Evolutionary conservation across 2,113 vertebrate genomes (phyloP).

Genomic region (Catharus minimus): DNA sequence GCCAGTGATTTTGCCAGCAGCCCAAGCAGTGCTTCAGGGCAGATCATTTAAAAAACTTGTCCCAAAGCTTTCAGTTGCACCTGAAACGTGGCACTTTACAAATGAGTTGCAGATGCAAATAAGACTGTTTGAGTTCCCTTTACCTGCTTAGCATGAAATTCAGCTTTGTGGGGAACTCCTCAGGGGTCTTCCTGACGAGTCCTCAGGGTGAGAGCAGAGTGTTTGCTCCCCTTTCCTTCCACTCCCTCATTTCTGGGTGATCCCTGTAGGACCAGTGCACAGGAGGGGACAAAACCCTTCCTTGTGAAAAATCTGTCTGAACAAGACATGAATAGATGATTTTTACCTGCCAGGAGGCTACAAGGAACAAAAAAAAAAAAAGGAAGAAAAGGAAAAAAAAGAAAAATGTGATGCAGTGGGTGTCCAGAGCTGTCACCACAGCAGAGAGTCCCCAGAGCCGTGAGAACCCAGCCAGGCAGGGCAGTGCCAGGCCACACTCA

Average conservation of each 20-base stretch:
- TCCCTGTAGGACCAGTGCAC: neutral
- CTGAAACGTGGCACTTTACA: neutral
- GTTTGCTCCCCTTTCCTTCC: neutral
- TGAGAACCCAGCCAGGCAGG: conserved; percentile 20
- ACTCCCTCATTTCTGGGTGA: neutral
- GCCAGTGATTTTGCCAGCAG: neutral
- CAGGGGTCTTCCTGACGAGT: rapidly evolving
- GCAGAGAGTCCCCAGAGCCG: neutral
- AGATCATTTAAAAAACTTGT: neutral
- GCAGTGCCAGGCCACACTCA: neutral
- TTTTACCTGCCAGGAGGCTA: neutral
- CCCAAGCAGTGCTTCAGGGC: neutral
- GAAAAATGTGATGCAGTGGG: neutral
- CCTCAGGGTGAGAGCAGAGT: neutral
- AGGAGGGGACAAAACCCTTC: neutral
- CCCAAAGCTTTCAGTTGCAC: neutral
- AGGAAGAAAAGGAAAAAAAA: too few relatives aligned
- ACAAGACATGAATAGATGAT: neutral
- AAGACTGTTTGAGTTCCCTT: neutral
- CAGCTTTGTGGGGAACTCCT: neutral
- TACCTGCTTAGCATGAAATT: neutral
- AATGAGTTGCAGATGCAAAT: neutral
- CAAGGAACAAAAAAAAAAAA: neutral
- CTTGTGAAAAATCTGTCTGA: neutral
- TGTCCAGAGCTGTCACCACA: neutral